phyloP scores from a whole-genome alignment of 2,797 vertebrate genomes.

The Macroramphosus scolopax region DNA sequence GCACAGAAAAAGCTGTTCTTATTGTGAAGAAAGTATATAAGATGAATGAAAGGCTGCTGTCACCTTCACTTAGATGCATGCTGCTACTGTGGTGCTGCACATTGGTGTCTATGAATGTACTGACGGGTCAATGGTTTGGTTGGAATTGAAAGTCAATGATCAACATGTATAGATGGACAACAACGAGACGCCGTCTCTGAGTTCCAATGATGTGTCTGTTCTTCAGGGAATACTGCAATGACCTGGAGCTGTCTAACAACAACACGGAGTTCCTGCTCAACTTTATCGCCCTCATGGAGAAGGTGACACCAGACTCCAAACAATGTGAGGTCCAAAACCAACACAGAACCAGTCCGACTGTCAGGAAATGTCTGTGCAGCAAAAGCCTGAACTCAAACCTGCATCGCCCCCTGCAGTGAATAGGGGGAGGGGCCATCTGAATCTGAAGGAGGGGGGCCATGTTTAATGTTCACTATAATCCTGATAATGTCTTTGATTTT shows the following conservation, averaged over 20 bases:
- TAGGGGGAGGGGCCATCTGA: too few species aligned
- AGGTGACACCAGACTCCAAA: slow-evolving; percentile 98
- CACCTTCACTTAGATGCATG: slow-evolving; percentile 32
- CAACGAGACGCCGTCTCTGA: slow-evolving; percentile 11
- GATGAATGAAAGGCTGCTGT: background rate
- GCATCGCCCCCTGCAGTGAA: too few species aligned
- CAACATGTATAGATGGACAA: too few species aligned
- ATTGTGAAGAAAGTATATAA: too few species aligned
- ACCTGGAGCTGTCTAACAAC: slow-evolving; percentile 95
- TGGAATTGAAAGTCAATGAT: background rate
- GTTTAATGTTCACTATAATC: too few species aligned
- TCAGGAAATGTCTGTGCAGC: too few species aligned
- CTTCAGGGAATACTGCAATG: slow-evolving; percentile 98
- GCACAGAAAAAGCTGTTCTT: too few species aligned
- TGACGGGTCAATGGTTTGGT: background rate
- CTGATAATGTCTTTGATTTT: too few species aligned
- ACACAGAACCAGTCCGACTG: too few species aligned
- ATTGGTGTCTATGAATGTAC: slow-evolving; percentile 20
- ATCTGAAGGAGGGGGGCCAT: too few species aligned
- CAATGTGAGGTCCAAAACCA: slow-evolving; percentile 87
- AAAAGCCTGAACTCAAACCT: too few species aligned
- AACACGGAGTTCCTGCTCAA: slow-evolving; percentile 98
- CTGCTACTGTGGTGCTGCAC: slow-evolving; percentile 54
- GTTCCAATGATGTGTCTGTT: slow-evolving; percentile 22
- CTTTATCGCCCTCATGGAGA: slow-evolving; percentile 99